phyloP scores from a whole-genome alignment of 2,888 invertebrate species.

The Apamea sordens region DNA sequence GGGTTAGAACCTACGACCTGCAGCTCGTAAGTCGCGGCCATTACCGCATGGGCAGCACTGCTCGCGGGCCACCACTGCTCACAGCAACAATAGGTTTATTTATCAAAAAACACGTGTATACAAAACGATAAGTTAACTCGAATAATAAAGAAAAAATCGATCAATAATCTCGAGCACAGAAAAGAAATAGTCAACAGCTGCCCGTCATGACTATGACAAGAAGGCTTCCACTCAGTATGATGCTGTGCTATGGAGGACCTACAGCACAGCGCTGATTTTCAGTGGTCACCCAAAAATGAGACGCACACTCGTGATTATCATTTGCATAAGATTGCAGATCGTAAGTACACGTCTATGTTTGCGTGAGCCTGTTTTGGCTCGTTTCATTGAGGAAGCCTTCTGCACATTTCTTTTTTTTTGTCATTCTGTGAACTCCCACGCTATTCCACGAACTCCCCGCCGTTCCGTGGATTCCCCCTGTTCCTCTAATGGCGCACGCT shows the following conservation, averaged over 20 bases:
- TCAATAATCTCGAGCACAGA: not conserved
- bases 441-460: conserved; percentile 59
- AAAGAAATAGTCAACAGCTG: not conserved
- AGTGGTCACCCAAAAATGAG: not conserved
- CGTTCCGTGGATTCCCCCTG: conserved; percentile 50
- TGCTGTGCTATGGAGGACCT: not conserved
- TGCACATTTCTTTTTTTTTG: not conserved
- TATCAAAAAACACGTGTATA: too few species aligned
- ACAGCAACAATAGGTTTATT: not conserved
- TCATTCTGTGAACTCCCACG: conserved; percentile 44
- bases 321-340: not conserved
- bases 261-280: not conserved
- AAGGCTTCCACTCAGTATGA: not conserved
- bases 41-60: too few species aligned
- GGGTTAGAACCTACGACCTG: too few species aligned
- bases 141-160: not conserved
- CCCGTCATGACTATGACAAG: not conserved
- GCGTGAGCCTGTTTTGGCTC: not conserved
- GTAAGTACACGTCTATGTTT: not conserved
- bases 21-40: too few species aligned
- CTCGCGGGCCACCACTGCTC: too few species aligned
- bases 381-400: conserved; percentile 6
- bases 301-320: not conserved
- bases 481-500: conserved; percentile 76
- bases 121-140: not conserved